Evolutionary conservation across 2,797 vertebrate genomes (phyloP).

Genomic region (Ptychobarbus kaznakovi): DNA sequence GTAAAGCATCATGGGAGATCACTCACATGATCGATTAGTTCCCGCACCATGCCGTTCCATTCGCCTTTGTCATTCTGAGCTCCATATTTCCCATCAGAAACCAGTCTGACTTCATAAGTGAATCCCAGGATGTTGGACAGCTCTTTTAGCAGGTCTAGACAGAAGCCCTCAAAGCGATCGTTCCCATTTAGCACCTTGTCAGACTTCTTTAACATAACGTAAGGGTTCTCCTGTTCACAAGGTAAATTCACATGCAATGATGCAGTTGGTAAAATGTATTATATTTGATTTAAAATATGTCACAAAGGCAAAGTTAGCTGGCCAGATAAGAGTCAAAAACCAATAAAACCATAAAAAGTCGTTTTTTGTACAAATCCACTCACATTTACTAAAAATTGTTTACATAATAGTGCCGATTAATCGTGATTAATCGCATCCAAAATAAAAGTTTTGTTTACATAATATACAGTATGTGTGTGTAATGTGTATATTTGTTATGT

Average conservation of each 20-base stretch:
- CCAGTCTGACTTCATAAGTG: constrained; percentile 94
- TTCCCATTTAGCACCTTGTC: constrained; percentile 94
- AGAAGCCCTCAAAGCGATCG: constrained; percentile 97
- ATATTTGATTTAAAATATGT: not conserved
- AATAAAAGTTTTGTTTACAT: too few species aligned
- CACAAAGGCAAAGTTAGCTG: not conserved
- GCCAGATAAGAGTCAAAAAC: not conserved
- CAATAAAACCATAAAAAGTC: not conserved
- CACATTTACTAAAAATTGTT: too few species aligned
- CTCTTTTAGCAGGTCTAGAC: constrained; percentile 94
- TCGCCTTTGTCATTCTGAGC: constrained; percentile 98
- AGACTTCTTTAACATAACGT: constrained; percentile 96
- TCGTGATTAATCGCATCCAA: too few species aligned
- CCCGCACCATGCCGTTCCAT: constrained; percentile 98
- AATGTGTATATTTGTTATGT: too few species aligned
- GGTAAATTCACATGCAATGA: not conserved
- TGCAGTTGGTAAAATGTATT: not conserved
- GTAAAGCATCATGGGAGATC: not conserved
- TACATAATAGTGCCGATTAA: too few species aligned
- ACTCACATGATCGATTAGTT: constrained; percentile 98
- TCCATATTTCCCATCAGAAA: constrained; percentile 95
- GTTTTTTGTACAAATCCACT: too few species aligned
- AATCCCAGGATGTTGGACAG: constrained; percentile 96
- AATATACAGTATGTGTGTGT: too few species aligned
- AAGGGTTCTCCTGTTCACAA: constrained; percentile 90